Evolutionary conservation across 2,888 invertebrate species (phyloP).

Genomic region (Chrysomela aeneicollis): DNA sequence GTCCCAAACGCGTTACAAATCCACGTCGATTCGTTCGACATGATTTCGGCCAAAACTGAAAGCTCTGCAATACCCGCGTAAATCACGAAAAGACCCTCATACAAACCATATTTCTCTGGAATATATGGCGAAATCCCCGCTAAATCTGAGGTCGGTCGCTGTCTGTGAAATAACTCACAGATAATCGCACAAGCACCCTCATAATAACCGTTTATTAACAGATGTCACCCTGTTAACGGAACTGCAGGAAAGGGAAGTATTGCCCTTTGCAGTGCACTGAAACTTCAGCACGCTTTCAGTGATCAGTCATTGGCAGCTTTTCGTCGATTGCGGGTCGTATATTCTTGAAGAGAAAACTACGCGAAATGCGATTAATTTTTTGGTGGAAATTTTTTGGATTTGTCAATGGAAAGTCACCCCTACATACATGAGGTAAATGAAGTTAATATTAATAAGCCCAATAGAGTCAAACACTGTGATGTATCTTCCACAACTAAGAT

Average conservation of each 20-base stretch:
- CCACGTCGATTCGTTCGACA: neutral
- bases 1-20: neutral
- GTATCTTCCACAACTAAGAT: too few relatives aligned
- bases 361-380: neutral
- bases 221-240: constrained; percentile 27
- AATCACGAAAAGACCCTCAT: neutral
- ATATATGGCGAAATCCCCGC: neutral
- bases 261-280: constrained; percentile 15
- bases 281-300: constrained; percentile 16
- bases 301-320: neutral
- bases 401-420: neutral
- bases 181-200: constrained; percentile 21
- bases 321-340: neutral
- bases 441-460: too few relatives aligned
- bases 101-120: neutral
- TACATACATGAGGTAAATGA: too few relatives aligned
- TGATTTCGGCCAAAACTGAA: neutral
- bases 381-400: neutral
- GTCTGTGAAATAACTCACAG: constrained; percentile 15
- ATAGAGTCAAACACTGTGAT: too few relatives aligned
- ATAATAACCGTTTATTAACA: constrained; percentile 32
- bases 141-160: constrained; percentile 12
- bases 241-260: constrained; percentile 17
- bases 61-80: neutral
- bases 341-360: neutral